Evolutionary conservation across 1,140 invertebrate species (phyloP).

Genomic region (Amphibalanus amphitrite): DNA sequence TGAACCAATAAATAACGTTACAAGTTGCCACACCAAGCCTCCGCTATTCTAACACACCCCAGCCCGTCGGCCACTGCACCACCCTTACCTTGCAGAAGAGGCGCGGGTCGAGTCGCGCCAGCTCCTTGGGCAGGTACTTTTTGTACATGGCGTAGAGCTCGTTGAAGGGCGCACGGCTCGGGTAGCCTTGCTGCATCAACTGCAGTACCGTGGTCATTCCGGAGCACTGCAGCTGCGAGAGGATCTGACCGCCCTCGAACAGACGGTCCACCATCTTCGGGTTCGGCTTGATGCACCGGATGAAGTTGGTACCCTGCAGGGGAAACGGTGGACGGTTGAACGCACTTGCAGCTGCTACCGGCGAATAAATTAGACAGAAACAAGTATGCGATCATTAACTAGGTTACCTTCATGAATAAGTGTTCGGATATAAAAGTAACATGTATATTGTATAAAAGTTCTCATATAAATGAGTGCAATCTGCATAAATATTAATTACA

Average conservation of each 20-base stretch:
- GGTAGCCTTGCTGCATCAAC: slow-evolving; percentile 87
- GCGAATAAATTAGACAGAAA: too few relatives aligned
- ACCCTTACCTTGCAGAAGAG: slow-evolving; percentile 66
- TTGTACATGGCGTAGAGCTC: slow-evolving; percentile 86
- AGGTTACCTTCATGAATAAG: too few relatives aligned
- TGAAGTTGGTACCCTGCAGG: slow-evolving; percentile 78
- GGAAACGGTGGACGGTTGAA: slow-evolving; percentile 16
- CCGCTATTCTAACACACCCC: too few relatives aligned
- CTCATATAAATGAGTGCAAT: too few relatives aligned
- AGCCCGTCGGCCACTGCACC: too few relatives aligned
- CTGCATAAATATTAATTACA: too few relatives aligned
- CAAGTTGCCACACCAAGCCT: too few relatives aligned
- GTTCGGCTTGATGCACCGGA: slow-evolving; percentile 94
- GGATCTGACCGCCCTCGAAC: slow-evolving; percentile 75
- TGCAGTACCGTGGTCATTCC: slow-evolving; percentile 89
- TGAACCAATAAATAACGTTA: too few relatives aligned
- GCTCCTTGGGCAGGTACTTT: slow-evolving; percentile 59
- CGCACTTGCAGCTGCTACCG: too few relatives aligned
- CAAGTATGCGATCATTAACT: too few relatives aligned
- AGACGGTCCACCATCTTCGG: slow-evolving; percentile 75
- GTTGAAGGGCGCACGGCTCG: slow-evolving; percentile 72
- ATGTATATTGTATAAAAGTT: too few relatives aligned
- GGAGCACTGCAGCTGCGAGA: slow-evolving; percentile 85
- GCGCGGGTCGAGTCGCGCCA: slow-evolving; percentile 60
- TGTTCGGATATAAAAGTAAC: too few relatives aligned